phyloP scores from a whole-genome alignment of 2,113 vertebrate species.

The Acinonyx jubatus region DNA sequence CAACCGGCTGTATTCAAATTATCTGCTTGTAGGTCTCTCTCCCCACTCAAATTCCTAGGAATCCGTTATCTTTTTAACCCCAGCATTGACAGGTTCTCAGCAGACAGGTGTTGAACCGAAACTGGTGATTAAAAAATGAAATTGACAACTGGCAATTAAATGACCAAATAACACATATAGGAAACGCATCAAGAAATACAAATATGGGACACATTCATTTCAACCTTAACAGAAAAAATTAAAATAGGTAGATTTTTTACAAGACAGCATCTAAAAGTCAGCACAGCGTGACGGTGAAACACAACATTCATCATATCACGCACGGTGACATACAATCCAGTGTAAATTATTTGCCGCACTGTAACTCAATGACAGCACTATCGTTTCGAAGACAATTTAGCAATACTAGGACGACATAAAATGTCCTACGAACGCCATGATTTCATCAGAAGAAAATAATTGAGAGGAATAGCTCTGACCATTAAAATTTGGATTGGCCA shows the following conservation, averaged over 20 bases:
- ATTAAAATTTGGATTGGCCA: not conserved
- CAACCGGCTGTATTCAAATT: not conserved
- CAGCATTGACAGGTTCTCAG: not conserved
- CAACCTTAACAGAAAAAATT: not conserved
- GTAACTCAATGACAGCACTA: not conserved
- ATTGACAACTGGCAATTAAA: not conserved
- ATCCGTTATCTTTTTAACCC: not conserved
- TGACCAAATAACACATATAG: not conserved
- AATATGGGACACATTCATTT: not conserved
- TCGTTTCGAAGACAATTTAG: not conserved
- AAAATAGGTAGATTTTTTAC: not conserved
- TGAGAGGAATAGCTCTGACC: not conserved
- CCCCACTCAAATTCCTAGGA: not conserved
- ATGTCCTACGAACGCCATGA: not conserved
- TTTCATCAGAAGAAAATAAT: not conserved
- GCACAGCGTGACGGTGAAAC: not conserved
- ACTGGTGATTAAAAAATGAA: not conserved
- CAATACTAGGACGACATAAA: not conserved
- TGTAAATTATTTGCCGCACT: accelerated
- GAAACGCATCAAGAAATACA: not conserved
- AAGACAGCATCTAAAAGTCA: not conserved
- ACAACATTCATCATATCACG: accelerated
- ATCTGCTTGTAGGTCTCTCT: not conserved
- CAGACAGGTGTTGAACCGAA: not conserved
- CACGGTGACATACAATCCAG: accelerated